Conservation (phyloP, 2,797 vertebrate species). For the Anguilla obscura region DNA sequence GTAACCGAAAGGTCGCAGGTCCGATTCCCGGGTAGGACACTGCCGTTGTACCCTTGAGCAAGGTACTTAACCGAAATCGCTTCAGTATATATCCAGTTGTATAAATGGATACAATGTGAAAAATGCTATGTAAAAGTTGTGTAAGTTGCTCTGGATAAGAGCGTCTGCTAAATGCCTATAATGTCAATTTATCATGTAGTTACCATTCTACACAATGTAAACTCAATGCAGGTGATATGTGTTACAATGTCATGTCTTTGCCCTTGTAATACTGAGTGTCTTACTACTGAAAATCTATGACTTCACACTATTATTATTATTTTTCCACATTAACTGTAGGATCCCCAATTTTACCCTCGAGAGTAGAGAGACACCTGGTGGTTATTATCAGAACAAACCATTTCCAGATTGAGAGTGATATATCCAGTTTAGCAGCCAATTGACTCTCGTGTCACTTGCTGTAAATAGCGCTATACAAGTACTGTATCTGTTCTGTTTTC, state of each 20-base stretch:
- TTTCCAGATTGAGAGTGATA: neutral
- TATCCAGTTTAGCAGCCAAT: neutral
- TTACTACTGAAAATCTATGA: neutral
- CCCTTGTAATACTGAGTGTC: neutral
- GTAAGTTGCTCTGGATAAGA: no score
- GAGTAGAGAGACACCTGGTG: neutral
- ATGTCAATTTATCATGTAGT: no score
- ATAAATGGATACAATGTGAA: no score
- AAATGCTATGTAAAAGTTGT: no score
- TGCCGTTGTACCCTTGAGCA: no score
- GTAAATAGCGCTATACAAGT: neutral
- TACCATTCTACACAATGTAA: no score
- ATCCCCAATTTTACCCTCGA: neutral
- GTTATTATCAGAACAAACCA: neutral
- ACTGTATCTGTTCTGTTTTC: neutral
- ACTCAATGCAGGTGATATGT: neutral
- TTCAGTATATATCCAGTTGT: no score
- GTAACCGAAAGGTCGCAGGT: no score
- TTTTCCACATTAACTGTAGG: neutral
- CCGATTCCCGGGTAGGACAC: no score
- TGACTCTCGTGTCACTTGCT: no score
- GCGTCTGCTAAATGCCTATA: no score
- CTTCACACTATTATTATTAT: neutral
- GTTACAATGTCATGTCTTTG: neutral
- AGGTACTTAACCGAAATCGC: no score